A percentile compares a stretch with the other conserved stretches of the same genome.
phyloP scores from a whole-genome alignment of 1,140 invertebrate genomes.

The Batillaria attramentaria region DNA sequence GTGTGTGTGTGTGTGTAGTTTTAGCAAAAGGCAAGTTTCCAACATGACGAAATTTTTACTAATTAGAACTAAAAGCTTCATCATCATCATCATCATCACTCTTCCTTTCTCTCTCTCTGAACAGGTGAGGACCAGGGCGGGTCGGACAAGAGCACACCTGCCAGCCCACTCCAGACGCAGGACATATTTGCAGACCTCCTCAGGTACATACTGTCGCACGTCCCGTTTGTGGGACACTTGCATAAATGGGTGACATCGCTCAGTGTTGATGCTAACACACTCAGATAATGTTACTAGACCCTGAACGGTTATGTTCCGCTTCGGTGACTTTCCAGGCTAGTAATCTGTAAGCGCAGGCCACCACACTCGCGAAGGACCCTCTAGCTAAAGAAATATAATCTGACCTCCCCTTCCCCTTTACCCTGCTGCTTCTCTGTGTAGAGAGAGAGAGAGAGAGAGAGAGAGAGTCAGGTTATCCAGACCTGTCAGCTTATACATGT shows the following conservation, averaged over 20 bases:
- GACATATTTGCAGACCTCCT: conserved; percentile 75
- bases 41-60: neutral
- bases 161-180: conserved; percentile 62
- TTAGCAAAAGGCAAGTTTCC: neutral
- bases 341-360: neutral
- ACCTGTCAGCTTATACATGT: neutral
- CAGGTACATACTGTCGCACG: conserved; percentile 50
- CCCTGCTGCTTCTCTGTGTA: neutral
- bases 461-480: too few species aligned
- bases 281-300: too few species aligned
- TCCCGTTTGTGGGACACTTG: too few species aligned
- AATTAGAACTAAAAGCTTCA: neutral
- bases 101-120: neutral
- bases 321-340: too few species aligned
- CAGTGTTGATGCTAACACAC: neutral
- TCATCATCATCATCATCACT: neutral
- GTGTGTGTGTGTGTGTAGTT: neutral
- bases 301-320: too few species aligned
- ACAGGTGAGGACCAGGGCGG: neutral
- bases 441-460: too few species aligned
- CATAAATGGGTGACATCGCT: neutral
- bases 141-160: neutral
- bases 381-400: neutral
- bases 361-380: neutral
- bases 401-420: too few species aligned